A percentile compares a stretch with the other conserved stretches of the same genome.
These are phyloP conservation scores for Drosophila ohnishii DNA, from an alignment of 1,140 invertebrate species.

Conservation along the genomic window DNA sequence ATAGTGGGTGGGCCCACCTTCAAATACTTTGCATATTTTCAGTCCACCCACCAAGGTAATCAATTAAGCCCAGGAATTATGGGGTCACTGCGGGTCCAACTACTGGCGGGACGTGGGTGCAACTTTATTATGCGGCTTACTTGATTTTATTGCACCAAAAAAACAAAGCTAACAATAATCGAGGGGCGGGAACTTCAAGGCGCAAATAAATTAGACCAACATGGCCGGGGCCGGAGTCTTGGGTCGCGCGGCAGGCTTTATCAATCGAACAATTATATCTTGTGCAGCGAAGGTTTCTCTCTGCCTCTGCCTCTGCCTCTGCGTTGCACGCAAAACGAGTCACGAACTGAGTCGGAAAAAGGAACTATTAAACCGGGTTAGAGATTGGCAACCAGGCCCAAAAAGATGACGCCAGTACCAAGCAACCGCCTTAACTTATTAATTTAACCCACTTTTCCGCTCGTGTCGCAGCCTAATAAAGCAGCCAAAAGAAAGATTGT, in stretches of 20 bases:
- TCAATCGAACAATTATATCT: conserved; percentile 75
- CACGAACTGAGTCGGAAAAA: conserved; percentile 60
- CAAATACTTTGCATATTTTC: conserved; percentile 36
- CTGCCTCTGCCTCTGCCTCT: conserved; percentile 3
- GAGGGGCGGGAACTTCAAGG: conserved; percentile 62
- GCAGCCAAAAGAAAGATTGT: conserved; percentile 37
- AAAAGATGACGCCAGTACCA: conserved; percentile 55
- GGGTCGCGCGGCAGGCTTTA: conserved; percentile 52
- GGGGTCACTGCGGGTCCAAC: conserved; percentile 46
- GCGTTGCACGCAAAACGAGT: conserved; percentile 68
- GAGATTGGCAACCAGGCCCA: conserved; percentile 44
- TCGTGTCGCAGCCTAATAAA: conserved; percentile 53
- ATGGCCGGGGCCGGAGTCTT: conserved; percentile 31
- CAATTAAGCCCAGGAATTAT: conserved; percentile 71
- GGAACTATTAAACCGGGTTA: conserved; percentile 23
- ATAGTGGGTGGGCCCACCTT: conserved; percentile 21
- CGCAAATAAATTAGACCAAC: conserved; percentile 71
- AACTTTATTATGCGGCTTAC: conserved; percentile 35
- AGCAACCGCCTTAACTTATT: conserved; percentile 57
- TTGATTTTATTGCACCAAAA: conserved; percentile 29
- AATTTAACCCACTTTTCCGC: conserved; percentile 67
- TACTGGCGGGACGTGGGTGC: conserved; percentile 55
- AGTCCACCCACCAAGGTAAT: conserved; percentile 45
- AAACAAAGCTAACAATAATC: conserved; percentile 38
- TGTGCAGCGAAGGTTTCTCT: conserved; percentile 41